phyloP scores from a whole-genome alignment of 2,888 invertebrate genomes.

The Crocallis elinguaria region DNA sequence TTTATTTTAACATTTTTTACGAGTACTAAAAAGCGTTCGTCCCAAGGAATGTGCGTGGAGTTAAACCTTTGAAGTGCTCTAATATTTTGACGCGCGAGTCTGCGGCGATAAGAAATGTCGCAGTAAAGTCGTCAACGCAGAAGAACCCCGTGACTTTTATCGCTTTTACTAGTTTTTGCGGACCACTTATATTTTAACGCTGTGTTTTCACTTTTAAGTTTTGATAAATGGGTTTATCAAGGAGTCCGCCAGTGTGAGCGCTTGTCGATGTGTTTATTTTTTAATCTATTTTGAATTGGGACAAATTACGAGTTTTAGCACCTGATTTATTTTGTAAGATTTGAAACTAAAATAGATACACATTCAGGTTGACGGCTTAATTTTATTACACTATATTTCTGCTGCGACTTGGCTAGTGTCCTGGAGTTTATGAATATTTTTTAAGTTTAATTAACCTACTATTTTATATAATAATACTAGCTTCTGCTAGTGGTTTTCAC shows the following conservation, averaged over 20 bases:
- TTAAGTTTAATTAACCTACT: no score
- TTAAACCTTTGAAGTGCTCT: conserved; percentile 38
- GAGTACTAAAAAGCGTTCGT: conserved; percentile 24
- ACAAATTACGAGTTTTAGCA: conserved; percentile 31
- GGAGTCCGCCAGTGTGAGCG: not conserved
- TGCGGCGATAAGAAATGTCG: conserved; percentile 55
- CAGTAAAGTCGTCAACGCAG: conserved; percentile 50
- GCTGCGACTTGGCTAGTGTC: no score
- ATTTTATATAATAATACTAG: no score
- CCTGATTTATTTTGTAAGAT: not conserved
- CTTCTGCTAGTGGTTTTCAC: no score
- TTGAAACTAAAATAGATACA: no score
- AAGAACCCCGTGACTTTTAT: conserved; percentile 53
- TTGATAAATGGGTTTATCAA: conserved; percentile 35
- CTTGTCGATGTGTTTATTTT: conserved; percentile 22
- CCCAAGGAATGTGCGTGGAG: conserved; percentile 17
- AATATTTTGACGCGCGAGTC: conserved; percentile 63
- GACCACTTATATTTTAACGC: conserved; percentile 32
- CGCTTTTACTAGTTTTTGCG: conserved; percentile 45
- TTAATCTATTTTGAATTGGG: not conserved
- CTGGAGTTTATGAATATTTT: no score
- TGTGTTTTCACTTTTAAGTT: conserved; percentile 40
- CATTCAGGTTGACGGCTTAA: no score
- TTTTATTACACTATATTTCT: no score
- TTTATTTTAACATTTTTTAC: conserved; percentile 18